Evolutionary conservation across 1,140 invertebrate genomes (phyloP).

Genomic region (Episyrphus balteatus): DNA sequence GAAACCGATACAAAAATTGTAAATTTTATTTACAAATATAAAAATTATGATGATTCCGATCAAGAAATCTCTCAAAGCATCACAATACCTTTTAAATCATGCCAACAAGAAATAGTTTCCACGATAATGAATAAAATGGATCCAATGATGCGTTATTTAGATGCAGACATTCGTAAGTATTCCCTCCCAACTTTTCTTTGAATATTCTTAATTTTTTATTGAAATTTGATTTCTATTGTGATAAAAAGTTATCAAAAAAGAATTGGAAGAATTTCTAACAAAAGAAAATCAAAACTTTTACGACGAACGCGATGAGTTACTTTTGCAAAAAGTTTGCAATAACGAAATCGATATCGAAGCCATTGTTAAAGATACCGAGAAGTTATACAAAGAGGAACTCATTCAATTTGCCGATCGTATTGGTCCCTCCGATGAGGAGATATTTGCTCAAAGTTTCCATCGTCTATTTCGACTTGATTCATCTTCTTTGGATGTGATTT

Average conservation of each 20-base stretch:
- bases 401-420: slow-evolving; percentile 54
- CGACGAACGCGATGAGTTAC: slow-evolving; percentile 39
- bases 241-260: slow-evolving; percentile 16
- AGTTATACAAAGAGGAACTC: slow-evolving; percentile 55
- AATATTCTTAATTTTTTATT: neutral
- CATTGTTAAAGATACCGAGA: slow-evolving; percentile 56
- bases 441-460: slow-evolving; percentile 75
- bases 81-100: slow-evolving; percentile 29
- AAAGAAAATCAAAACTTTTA: slow-evolving; percentile 42
- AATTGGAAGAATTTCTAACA: slow-evolving; percentile 38
- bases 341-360: slow-evolving; percentile 52
- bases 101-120: slow-evolving; percentile 34
- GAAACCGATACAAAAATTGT: slow-evolving; percentile 9
- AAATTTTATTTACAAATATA: slow-evolving; percentile 23
- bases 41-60: slow-evolving; percentile 18
- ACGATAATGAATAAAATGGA: slow-evolving; percentile 36
- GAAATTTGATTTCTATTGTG: neutral
- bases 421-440: slow-evolving; percentile 61
- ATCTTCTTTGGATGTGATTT: slow-evolving; percentile 59
- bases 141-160: slow-evolving; percentile 34
- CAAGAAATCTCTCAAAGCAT: slow-evolving; percentile 14
- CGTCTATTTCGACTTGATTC: slow-evolving; percentile 40
- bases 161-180: slow-evolving; percentile 36
- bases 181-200: neutral
- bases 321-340: slow-evolving; percentile 40